Evolutionary conservation across 2,797 vertebrate genomes (phyloP), one percentile per base, ranked within the genome.

Genomic region (Mastacembelus armatus): DNA sequence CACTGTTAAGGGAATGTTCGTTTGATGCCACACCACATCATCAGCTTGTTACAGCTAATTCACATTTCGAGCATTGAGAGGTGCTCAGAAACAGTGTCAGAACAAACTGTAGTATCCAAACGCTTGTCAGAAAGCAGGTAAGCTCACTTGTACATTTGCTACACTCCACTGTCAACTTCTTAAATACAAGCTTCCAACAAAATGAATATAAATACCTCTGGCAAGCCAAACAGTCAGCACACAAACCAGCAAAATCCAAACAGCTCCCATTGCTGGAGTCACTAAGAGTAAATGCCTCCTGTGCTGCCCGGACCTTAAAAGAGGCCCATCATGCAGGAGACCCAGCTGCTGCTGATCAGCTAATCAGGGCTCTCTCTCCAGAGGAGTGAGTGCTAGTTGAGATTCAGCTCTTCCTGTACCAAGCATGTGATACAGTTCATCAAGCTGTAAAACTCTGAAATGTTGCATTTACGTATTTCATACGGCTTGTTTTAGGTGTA

Each of bases 271-370:
- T 18, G 26, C 12, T 12, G 8, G 67, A 18, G 27, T 14, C 7
- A 21, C 6, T 3, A 16, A 2, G 3, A 32, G 10, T 2, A 18
- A 32, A 1, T 0, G 1, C 0, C 3, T 1, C 2, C 10, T 16
- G 6, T 4, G 3, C 1, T 4, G 1, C 30, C 24, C 7, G 22
- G 4, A 24, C 7, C 22, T 21, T 18, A 66, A 18, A 49, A 45
- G 26, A 47, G n/a, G 3, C 10, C 7, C 5, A 4, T 11, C 10
- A 4, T 2, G 19, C 39, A 42, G 19, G 26, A 10, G 8, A 1
- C 10, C 29, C 63, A 70, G 61, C 59, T 83, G 75, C 6, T 58
- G 18, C 50, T 66, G 1, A 43, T 84, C 42, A 66, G 15, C n/a
- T 55, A 10, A 74, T 78, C 56, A n/a, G n/a, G 10, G 2, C 12